Base-by-base conservation (phyloP, 2,888 invertebrate genomes). In the Meteorus colon region DNA sequence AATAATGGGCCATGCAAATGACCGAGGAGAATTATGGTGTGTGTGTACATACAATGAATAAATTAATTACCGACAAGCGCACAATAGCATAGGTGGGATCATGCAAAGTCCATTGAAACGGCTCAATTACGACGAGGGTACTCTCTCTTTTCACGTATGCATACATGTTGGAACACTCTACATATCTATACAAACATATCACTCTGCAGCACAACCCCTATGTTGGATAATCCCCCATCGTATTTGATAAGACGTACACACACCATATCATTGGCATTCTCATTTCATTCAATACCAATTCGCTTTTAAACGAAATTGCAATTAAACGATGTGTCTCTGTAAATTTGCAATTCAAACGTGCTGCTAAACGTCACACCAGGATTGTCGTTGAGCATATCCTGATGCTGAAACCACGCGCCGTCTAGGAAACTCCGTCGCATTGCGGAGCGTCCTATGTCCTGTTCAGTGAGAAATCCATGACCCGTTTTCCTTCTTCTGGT, bases 271-370 rank as follows among this genome's bases (percentile, higher is more conserved):
- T 67, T 24, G 24, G 12, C 76, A 74, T 67, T 69, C n/a, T 70
- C 65, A 62, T 37, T 29, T 69, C 59, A 69, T 51, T 48, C 55
- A 19, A 66, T 19, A 48, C 10, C 55, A 37, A 66, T 66, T 48
- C 66, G 48, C 24, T 74, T 74, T 19, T 70, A 67, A 76, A 78
- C 77, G 74, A 75, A 74, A 77, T 78, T 67, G 76, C 67, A 80
- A 81, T 81, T 80, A 80, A 80, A 79, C 59, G 62, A 10, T 37
- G 69, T 72, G 37, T 41, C 45, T 24, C 59, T 68, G 71, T 77
- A 67, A n/a, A 81, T 81, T 81, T 80, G 81, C 74, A 80, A 79
- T 81, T 81, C 77, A 80, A 79, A 74, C 73, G 67, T 71, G 70
- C 65, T 62, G n/a, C 59, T 31, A 51, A 70, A 48, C 51, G 60